Conservation (phyloP, 2,113 vertebrate genomes). For the Cottus gobio region DNA sequence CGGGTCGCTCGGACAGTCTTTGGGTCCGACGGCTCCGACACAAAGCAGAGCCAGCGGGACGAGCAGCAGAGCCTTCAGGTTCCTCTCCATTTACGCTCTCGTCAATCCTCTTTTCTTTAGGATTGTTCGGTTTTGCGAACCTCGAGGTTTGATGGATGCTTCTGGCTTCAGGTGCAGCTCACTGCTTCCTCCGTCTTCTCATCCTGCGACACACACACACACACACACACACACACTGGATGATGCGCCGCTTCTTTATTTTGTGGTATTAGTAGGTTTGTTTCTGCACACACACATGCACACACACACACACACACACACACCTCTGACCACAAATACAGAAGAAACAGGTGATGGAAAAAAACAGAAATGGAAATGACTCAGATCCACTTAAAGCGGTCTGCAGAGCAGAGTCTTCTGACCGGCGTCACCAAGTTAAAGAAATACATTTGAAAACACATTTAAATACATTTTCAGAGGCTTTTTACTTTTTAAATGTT, state of each 20-base stretch:
- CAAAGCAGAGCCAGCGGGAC: not conserved
- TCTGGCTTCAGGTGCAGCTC: not conserved
- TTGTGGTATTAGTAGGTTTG: no score
- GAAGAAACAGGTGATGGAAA: not conserved
- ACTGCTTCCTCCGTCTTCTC: slow-evolving; percentile 15
- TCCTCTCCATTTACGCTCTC: slow-evolving; percentile 43
- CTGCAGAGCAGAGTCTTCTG: no score
- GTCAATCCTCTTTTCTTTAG: rapidly evolving
- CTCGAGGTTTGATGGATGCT: not conserved
- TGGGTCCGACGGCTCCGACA: rapidly evolving
- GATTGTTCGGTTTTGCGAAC: not conserved
- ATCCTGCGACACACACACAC: slow-evolving; percentile 17
- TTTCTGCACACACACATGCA: not conserved
- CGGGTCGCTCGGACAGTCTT: rapidly evolving
- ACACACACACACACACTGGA: not conserved
- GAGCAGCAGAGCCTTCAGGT: not conserved
- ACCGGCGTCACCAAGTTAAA: no score
- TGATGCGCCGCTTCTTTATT: no score
- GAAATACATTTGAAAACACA: no score
- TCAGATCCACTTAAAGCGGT: no score
- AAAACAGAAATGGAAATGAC: slow-evolving; percentile 17
- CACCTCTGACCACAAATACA: not conserved
- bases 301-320: not conserved
- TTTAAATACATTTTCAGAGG: no score
- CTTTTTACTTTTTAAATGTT: no score